Base-by-base conservation (phyloP, 2,888 invertebrate species). In the Drosophila gaucha region DNA sequence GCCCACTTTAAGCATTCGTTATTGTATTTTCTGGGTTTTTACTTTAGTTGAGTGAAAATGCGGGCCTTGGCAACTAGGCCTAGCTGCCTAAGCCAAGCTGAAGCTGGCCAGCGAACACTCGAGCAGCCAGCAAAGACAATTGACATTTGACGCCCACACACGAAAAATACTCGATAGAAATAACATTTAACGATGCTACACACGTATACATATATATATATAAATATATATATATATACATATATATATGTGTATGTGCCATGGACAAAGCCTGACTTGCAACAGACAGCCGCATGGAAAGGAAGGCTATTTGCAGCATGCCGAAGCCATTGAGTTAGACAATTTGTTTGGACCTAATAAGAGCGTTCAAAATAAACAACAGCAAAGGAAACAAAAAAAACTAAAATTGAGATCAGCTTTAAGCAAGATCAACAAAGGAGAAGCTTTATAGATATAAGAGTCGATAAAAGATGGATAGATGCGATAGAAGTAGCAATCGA, bases 121-220 rank as follows among this genome's bases (percentile, higher is more conserved):
- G 26, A 64, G 33, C 35, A 8, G 30, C 33, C 39, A 55, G 31
- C 57, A 55, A 65, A 51, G 38, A 65, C 62, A 71, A 68, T 65
- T 75, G 73, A 73, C 63, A 83, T 57, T 70, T 75, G 63, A 62
- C 71, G 66, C 74, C 74, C 88, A 88, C 83, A 86, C 83, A 86
- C 84, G 72, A 58, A 66, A 86, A 80, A 78, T 82, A 83, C 76
- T 86, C 70, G 67, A 86, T 86, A 68, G 85, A 88, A 86, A 80
- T 86, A 82, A 83, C 86, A 88, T 83, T 88, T 69, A 64, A 47
- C 46, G 41, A 47, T 28, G 28, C 28, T 12, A 44, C n/a, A 44
- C 26, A 26, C n/a, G n/a, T 14, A 28, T 44, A 16, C 16, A 16
- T 16, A 14, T 16, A 26, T 24, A 0, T 16, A 2, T 24, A 14